Evolutionary conservation across 1,140 invertebrate genomes (phyloP).

Genomic region (Anoplophora glabripennis): DNA sequence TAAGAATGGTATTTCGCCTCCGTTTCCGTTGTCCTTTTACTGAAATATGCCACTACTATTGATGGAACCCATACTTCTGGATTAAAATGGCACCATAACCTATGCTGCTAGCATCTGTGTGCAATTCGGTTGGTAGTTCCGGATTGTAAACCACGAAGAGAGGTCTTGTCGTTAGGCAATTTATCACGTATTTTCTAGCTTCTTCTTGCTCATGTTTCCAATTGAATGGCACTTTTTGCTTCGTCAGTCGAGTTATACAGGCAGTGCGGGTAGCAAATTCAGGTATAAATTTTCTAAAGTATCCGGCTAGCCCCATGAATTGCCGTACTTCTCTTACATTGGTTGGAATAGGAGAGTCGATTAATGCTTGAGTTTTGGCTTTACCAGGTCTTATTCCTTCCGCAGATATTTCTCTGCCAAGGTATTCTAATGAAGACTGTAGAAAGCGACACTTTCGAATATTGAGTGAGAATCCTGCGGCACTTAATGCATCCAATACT

Average conservation of each 20-base stretch:
- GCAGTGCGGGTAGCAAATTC: constrained; percentile 15
- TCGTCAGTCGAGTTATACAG: too few species aligned
- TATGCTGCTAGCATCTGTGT: constrained; percentile 41
- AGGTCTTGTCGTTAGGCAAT: constrained; percentile 11
- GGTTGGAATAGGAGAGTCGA: too few species aligned
- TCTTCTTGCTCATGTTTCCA: constrained; percentile 17
- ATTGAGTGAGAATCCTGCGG: constrained; percentile 22
- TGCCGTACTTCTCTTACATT: too few species aligned
- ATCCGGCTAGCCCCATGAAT: constrained; percentile 13
- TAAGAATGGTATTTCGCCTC: constrained; percentile 25
- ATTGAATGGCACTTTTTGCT: too few species aligned
- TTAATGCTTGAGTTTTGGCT: too few species aligned
- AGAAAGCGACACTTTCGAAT: constrained; percentile 26
- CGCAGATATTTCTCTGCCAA: constrained; percentile 19
- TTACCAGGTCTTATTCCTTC: constrained; percentile 13
- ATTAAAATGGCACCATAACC: constrained; percentile 43
- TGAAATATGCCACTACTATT: constrained; percentile 25
- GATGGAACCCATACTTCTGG: constrained; percentile 28
- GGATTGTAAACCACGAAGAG: constrained; percentile 12
- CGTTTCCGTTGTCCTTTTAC: constrained; percentile 19
- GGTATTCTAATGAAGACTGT: constrained; percentile 14
- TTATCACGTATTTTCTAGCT: constrained; percentile 29
- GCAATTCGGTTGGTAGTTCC: constrained; percentile 32
- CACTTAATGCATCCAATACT: constrained; percentile 26
- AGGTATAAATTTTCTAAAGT: constrained; percentile 15